Evolutionary conservation across 2,888 invertebrate genomes (phyloP), one percentile per base, ranked within the genome.

Genomic region (Cheilosia impressa): DNA sequence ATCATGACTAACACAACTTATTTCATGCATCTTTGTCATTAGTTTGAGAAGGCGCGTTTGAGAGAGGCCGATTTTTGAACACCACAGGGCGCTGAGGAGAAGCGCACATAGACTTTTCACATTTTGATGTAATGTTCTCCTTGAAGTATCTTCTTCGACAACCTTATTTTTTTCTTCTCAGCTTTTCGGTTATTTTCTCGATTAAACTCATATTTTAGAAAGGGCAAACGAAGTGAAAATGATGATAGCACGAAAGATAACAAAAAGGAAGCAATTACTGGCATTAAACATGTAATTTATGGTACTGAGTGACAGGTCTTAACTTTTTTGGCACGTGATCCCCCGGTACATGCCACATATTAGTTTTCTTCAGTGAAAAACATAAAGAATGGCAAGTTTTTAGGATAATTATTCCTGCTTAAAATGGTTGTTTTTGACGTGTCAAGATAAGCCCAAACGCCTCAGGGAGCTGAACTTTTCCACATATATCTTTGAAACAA

Each of bases 221-320:
- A 10, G 19, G 43, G 7, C 17, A 53, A 62, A 62, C 60, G 60
- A 50, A 41, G 71, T 50, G 52, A 62, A 52, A 72, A 72, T 52
- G 34, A 34, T 60, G 50, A 52, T 27, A 13, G 41, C 6, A 13
- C 19, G 6, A 62, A 24, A 41, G 60, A 62, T 62, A 72, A 60
- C 47, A 27, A 60, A 38, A 41, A 27, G 19, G 17, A 7, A 41
- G 27, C 13, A 27, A 17, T 41, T 53, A 41, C 24, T 43, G 6
- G 34, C 34, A 27, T 27, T 6, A 38, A 47, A 47, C 2, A 47
- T 47, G 17, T 47, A 9, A 47, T 47, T 9, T 19, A 47, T 17
- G 47, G 17, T 17, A 17, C 47, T 19, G 47, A 9, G 19, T 47
- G 45, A 58, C 69, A 58, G 22, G 43, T 19, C 71, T 53, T 72